Evolutionary conservation across 2,113 vertebrate species (phyloP).

Genomic region (Rattus norvegicus): DNA sequence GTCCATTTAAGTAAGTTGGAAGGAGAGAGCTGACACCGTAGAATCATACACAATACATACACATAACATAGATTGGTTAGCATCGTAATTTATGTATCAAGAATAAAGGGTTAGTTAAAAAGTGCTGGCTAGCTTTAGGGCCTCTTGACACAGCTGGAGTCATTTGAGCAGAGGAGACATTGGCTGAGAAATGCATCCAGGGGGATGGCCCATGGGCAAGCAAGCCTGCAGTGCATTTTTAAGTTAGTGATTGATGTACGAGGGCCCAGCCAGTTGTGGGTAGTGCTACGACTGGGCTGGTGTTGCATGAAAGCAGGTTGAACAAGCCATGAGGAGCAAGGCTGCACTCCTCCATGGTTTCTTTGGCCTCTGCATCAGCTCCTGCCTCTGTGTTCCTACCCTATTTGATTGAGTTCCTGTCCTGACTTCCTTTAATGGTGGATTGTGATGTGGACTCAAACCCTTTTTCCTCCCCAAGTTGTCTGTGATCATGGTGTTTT

Average conservation of each 20-base stretch:
- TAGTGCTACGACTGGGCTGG: not conserved
- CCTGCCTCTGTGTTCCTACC: not conserved
- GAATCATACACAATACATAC: not conserved
- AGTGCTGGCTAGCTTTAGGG: not conserved
- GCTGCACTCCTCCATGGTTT: not conserved
- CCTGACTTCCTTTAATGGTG: not conserved
- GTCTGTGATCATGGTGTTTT: not conserved
- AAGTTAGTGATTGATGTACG: not conserved
- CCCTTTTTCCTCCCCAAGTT: not conserved
- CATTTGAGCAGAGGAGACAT: not conserved
- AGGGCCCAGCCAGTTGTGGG: too few relatives aligned
- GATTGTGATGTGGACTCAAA: not conserved
- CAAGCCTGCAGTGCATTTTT: not conserved
- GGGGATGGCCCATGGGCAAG: not conserved
- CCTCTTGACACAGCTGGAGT: not conserved
- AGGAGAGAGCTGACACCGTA: not conserved
- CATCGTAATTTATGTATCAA: not conserved
- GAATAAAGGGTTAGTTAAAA: not conserved
- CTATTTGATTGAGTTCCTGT: not conserved
- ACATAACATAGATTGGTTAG: not conserved
- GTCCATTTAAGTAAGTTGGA: not conserved
- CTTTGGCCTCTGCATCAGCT: not conserved
- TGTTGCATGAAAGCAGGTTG: not conserved
- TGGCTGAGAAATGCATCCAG: not conserved
- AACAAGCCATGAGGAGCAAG: not conserved